Evolutionary conservation across 2,888 invertebrate species (phyloP).

Genomic region (Exocentrus adspersus): DNA sequence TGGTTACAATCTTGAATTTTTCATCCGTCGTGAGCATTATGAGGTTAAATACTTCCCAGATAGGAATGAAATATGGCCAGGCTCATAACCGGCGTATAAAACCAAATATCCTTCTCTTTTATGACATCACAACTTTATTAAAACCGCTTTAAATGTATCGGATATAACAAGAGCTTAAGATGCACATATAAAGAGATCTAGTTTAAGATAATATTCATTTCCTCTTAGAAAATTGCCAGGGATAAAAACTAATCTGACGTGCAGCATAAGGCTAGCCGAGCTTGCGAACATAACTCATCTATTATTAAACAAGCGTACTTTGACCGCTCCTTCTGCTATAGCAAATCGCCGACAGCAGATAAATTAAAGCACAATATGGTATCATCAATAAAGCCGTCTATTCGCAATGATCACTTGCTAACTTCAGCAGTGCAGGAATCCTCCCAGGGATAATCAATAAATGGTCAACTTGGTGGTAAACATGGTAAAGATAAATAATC

Average conservation of each 20-base stretch:
- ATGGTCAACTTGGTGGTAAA: constrained; percentile 9
- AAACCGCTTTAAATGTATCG: constrained; percentile 14
- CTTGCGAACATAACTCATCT: constrained; percentile 6
- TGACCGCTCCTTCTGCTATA: constrained; percentile 4
- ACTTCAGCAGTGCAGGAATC: constrained; percentile 11
- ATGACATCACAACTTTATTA: constrained; percentile 25
- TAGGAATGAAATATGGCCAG: constrained; percentile 10
- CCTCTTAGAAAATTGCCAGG: constrained; percentile 12
- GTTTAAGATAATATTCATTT: constrained; percentile 18
- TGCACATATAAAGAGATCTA: constrained; percentile 19
- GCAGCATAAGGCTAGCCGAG: too few relatives aligned
- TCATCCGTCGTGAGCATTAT: constrained; percentile 5
- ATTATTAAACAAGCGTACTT: constrained; percentile 9
- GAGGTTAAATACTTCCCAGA: constrained; percentile 14
- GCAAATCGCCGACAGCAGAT: background rate
- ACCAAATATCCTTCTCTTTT: constrained; percentile 23
- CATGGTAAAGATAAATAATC: constrained; percentile 4
- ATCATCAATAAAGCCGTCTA: constrained; percentile 20
- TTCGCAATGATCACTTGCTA: constrained; percentile 21
- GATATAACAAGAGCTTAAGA: constrained; percentile 9
- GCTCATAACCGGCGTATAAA: constrained; percentile 18
- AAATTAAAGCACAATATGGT: constrained; percentile 21
- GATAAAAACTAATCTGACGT: constrained; percentile 6
- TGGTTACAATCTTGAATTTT: constrained; percentile 1
- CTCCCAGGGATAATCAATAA: constrained; percentile 7